phyloP scores from a whole-genome alignment of 2,113 vertebrate genomes.

The Trogon melanurus region DNA sequence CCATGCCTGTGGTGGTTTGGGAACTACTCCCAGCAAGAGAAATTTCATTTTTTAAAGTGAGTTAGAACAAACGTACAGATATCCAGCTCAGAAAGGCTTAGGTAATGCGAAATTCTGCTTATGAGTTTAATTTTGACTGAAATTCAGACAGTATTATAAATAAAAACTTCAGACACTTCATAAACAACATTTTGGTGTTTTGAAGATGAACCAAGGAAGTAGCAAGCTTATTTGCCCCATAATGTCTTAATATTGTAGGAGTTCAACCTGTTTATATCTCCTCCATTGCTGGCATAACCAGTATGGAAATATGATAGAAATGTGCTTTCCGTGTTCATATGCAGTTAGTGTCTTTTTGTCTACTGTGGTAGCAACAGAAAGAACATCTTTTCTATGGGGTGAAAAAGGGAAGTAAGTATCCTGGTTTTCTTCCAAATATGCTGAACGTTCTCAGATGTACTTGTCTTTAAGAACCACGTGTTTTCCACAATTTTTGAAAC shows the following conservation, averaged over 20 bases:
- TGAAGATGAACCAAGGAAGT: neutral
- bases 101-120: neutral
- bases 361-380: neutral
- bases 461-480: neutral
- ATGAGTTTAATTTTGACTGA: neutral
- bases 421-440: neutral
- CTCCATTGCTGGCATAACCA: neutral
- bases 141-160: neutral
- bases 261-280: neutral
- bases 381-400: neutral
- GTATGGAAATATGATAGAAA: neutral
- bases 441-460: neutral
- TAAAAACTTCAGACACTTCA: neutral
- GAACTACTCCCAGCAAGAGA: slow-evolving; percentile 59
- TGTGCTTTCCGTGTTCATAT: neutral
- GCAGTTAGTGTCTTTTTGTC: neutral
- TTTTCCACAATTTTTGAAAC: neutral
- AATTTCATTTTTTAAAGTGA: slow-evolving; percentile 51
- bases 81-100: neutral
- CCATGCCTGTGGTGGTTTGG: slow-evolving; percentile 68
- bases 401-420: neutral
- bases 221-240: neutral
- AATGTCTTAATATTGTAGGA: neutral
- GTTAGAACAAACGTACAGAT: slow-evolving; percentile 32
- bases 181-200: neutral